A percentile compares a stretch with the other conserved stretches of the same genome.
These are phyloP conservation scores for Sardina pilchardus DNA, from an alignment of 2,113 vertebrate species.

Conservation along the genomic window DNA sequence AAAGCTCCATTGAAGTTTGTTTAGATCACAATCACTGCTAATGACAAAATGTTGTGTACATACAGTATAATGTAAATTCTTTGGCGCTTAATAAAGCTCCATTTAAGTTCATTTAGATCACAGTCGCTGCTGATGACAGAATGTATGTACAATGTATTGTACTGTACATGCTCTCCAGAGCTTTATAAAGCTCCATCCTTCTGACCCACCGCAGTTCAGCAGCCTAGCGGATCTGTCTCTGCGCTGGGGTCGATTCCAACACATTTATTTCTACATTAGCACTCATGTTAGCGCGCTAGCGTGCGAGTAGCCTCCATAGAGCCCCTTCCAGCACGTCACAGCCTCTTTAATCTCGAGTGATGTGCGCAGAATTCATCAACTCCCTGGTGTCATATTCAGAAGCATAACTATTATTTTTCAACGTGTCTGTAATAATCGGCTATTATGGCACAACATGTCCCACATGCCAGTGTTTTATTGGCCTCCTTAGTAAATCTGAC, in stretches of 20 bases:
- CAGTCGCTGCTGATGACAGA: too few relatives aligned
- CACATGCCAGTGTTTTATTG: not conserved
- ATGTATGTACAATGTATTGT: too few relatives aligned
- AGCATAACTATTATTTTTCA: not conserved
- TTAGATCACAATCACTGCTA: too few relatives aligned
- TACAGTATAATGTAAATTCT: not conserved
- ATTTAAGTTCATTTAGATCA: too few relatives aligned
- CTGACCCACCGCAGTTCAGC: not conserved
- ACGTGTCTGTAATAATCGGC: not conserved
- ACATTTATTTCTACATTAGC: not conserved
- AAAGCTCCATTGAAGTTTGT: too few relatives aligned
- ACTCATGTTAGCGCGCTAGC: not conserved
- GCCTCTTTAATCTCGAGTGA: not conserved
- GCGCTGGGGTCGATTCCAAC: not conserved
- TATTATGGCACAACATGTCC: not conserved
- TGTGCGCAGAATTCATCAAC: not conserved
- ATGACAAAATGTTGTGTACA: not conserved
- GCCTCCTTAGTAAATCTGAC: not conserved
- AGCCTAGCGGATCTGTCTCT: not conserved
- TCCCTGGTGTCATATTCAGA: not conserved
- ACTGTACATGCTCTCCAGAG: too few relatives aligned
- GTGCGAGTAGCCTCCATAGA: not conserved
- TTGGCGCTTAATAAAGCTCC: not conserved
- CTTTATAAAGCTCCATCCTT: not conserved
- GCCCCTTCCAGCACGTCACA: not conserved